Conservation (phyloP, 2,797 vertebrate species). For the Sebastes elongatus region DNA sequence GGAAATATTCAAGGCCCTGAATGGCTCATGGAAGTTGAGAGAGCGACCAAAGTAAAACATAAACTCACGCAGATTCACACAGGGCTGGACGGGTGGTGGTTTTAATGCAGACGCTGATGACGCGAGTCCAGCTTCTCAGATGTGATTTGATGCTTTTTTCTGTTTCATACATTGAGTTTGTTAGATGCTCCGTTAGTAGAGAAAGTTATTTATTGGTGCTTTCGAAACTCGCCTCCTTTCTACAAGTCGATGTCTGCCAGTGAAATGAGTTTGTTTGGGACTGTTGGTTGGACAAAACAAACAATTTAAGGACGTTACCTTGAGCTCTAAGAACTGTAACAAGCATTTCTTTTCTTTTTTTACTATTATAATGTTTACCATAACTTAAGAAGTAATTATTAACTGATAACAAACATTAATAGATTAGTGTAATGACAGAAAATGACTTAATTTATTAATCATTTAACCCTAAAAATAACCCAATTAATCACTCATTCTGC, state of each 20-base stretch:
- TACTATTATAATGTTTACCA: background rate
- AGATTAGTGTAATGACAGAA: background rate
- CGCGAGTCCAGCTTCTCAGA: background rate
- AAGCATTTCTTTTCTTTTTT: background rate
- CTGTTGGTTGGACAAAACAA: background rate
- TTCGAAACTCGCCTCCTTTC: too few species aligned
- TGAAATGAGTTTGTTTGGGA: too few species aligned
- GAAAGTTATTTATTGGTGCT: too few species aligned
- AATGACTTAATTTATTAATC: background rate
- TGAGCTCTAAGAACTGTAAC: background rate
- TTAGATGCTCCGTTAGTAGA: too few species aligned
- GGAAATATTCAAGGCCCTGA: constrained; percentile 75
- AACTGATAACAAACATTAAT: background rate
- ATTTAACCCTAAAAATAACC: background rate
- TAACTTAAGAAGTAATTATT: background rate
- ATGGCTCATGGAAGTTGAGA: constrained; percentile 37
- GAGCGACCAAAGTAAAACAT: constrained; percentile 9
- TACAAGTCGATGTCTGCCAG: too few species aligned
- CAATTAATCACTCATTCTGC: too few species aligned
- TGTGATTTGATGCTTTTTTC: background rate
- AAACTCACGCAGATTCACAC: background rate
- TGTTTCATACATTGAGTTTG: too few species aligned
- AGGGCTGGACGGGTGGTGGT: background rate
- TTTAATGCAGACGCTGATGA: too few species aligned
- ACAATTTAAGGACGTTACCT: background rate